Evolutionary conservation across 2,797 vertebrate species (phyloP).

Genomic region (Silurus aristotelis): DNA sequence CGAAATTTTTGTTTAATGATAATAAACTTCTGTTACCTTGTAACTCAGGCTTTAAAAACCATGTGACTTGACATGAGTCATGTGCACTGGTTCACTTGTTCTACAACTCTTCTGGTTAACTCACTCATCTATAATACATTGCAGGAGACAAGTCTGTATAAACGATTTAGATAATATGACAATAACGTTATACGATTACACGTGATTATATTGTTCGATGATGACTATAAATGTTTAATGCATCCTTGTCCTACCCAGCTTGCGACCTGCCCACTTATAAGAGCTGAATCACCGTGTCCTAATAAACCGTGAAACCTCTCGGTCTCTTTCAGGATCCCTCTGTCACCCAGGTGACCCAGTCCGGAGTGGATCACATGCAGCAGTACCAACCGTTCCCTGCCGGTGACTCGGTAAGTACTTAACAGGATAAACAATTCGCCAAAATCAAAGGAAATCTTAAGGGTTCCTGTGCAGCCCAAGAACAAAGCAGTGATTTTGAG

Average conservation of each 20-base stretch:
- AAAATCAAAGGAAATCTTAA: not conserved
- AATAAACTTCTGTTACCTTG: not conserved
- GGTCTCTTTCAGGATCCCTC: conserved; percentile 73
- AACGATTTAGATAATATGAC: not conserved
- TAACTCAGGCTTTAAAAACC: not conserved
- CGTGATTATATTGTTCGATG: not conserved
- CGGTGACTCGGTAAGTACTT: conserved; percentile 62
- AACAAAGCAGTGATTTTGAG: not conserved
- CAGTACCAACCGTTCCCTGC: conserved; percentile 71
- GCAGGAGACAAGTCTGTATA: not conserved
- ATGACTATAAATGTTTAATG: not conserved
- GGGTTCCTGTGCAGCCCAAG: not conserved
- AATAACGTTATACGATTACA: too few species aligned
- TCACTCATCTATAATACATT: not conserved
- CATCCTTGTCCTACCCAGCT: not conserved
- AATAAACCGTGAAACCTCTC: not conserved
- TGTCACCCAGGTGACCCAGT: conserved; percentile 70
- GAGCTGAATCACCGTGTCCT: not conserved
- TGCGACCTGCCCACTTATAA: not conserved
- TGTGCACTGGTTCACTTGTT: not conserved
- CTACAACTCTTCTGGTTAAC: not conserved
- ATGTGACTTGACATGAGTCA: not conserved
- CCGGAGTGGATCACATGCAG: conserved; percentile 62
- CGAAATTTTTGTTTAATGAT: too few species aligned
- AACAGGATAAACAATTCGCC: not conserved